Percentiles rank a stretch among this genome's conserved stretches.
These are phyloP conservation scores for Spea bombifrons DNA, from an alignment of 2,113 vertebrate species.

Conservation along the genomic window DNA sequence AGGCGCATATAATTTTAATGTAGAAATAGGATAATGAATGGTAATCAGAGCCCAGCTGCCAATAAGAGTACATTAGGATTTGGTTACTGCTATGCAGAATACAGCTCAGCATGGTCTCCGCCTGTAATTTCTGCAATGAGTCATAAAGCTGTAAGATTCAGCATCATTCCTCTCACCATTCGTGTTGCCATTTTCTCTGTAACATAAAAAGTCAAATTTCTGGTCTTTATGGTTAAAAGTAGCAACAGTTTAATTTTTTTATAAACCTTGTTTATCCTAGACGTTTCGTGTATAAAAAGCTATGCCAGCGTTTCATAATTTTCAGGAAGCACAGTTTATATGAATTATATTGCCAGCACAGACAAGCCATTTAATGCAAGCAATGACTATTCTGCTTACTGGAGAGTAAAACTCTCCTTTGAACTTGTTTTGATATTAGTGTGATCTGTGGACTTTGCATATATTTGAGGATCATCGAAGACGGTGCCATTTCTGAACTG, in stretches of 20 bases:
- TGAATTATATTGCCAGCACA: not conserved
- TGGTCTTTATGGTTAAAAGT: not conserved
- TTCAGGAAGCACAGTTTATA: not conserved
- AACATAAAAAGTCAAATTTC: not conserved
- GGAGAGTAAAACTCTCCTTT: not conserved
- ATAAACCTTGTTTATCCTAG: too few species aligned
- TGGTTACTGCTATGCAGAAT: not conserved
- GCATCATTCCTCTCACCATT: not conserved
- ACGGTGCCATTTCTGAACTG: too few species aligned
- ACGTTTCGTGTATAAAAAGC: too few species aligned
- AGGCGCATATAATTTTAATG: not conserved
- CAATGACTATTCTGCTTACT: not conserved
- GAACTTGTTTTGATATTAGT: not conserved
- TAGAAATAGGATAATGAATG: not conserved
- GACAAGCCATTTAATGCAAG: not conserved
- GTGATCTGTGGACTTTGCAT: not conserved
- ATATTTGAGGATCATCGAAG: not conserved
- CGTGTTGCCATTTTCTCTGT: not conserved
- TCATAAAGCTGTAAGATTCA: not conserved
- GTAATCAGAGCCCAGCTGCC: not conserved
- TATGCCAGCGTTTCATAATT: too few species aligned
- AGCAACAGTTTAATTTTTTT: too few species aligned
- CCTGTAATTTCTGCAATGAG: not conserved
- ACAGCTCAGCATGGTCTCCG: not conserved
- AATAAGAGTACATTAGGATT: not conserved